phyloP scores from a whole-genome alignment of 2,888 invertebrate genomes.

The Trichopria drosophilae region DNA sequence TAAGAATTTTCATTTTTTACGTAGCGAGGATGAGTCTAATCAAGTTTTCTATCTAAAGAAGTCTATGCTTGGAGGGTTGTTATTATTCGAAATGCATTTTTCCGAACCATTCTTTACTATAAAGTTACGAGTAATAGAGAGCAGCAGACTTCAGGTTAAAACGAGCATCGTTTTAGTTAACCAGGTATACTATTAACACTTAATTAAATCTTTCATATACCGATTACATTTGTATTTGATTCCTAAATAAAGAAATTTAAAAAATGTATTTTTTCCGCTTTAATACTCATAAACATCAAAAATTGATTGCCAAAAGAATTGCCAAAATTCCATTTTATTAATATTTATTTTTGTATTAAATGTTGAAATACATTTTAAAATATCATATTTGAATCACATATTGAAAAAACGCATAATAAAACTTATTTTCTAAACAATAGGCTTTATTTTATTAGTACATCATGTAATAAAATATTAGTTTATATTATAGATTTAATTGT shows the following conservation, averaged over 20 bases:
- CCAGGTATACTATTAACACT: slow-evolving; percentile 61
- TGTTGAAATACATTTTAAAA: background rate
- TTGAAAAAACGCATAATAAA: background rate
- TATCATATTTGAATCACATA: background rate
- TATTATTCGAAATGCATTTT: slow-evolving; percentile 70
- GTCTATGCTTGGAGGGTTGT: slow-evolving; percentile 69
- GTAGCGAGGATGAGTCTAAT: slow-evolving; percentile 39
- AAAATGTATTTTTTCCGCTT: too few relatives aligned
- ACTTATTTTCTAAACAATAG: background rate
- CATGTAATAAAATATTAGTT: slow-evolving; percentile 7
- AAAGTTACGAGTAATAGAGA: slow-evolving; percentile 70
- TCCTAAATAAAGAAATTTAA: background rate
- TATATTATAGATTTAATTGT: slow-evolving; percentile 36
- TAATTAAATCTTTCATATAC: slow-evolving; percentile 8
- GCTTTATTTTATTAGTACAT: slow-evolving; percentile 11
- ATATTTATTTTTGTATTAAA: background rate
- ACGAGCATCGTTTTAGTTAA: slow-evolving; percentile 62
- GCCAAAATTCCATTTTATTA: background rate
- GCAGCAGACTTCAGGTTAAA: slow-evolving; percentile 64
- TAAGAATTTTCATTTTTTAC: slow-evolving; percentile 14
- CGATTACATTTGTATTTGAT: too few relatives aligned
- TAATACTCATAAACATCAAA: background rate
- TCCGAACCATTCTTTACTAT: slow-evolving; percentile 73
- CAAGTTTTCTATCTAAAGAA: slow-evolving; percentile 65
- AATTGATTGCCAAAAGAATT: background rate